Conservation (phyloP, 2,888 invertebrate species). For the Pristionchus arcanus region DNA sequence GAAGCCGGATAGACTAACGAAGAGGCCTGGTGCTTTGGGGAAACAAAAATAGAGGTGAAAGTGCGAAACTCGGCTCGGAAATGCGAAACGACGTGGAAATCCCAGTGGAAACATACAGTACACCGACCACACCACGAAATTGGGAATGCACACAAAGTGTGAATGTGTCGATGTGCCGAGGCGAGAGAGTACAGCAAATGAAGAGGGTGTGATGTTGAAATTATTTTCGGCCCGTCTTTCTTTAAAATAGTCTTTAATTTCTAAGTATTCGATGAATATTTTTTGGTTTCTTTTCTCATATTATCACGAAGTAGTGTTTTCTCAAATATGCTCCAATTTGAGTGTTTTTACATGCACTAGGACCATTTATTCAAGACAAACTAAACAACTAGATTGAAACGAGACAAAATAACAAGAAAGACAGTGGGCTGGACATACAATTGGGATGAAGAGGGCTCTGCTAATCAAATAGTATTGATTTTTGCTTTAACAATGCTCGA, state of each 20-base stretch:
- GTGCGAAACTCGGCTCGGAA: neutral
- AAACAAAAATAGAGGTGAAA: neutral
- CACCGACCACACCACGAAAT: neutral
- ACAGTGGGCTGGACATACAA: neutral
- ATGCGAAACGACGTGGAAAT: conserved; percentile 49
- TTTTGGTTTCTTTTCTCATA: neutral
- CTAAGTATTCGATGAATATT: neutral
- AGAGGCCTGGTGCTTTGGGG: neutral
- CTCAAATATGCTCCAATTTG: neutral
- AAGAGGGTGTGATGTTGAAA: neutral
- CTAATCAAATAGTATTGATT: neutral
- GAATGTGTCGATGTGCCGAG: neutral
- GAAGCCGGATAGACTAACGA: neutral
- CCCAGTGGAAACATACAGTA: neutral
- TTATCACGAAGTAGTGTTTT: neutral
- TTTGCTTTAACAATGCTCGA: neutral
- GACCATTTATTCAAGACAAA: conserved; percentile 1
- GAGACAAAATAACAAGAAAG: neutral
- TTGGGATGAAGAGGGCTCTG: neutral
- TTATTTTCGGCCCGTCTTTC: neutral
- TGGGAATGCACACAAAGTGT: neutral
- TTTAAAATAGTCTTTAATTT: neutral
- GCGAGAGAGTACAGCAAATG: neutral
- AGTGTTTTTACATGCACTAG: neutral
- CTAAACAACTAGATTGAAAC: neutral